Conservation (phyloP, 2,113 vertebrate genomes). For the Mormyrus lacerda region DNA sequence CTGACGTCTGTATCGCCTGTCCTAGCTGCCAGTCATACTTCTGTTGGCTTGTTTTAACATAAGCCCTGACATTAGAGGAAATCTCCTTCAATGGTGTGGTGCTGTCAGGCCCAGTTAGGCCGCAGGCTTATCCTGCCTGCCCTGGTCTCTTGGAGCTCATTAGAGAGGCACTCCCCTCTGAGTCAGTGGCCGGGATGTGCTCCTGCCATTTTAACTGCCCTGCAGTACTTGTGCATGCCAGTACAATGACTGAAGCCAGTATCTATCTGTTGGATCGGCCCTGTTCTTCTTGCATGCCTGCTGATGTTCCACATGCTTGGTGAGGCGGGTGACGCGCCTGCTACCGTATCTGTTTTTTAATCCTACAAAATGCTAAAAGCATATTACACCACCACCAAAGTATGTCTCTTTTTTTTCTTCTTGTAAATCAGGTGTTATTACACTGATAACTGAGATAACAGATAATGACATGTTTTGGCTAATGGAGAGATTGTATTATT, state of each 20-base stretch:
- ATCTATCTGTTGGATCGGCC: background rate
- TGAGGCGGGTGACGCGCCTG: background rate
- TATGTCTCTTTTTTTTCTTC: background rate
- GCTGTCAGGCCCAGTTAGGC: background rate
- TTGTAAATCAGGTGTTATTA: background rate
- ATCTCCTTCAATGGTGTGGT: background rate
- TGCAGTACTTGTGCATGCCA: background rate
- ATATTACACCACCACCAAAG: background rate
- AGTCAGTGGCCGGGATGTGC: background rate
- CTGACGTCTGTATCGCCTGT: background rate
- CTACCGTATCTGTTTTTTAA: background rate
- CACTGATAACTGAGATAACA: background rate
- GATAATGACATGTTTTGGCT: background rate
- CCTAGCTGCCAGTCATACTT: background rate
- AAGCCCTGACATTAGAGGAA: background rate
- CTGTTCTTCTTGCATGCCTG: background rate
- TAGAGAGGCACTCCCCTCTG: background rate
- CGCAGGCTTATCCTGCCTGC: background rate
- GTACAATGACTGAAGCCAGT: background rate
- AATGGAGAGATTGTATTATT: background rate
- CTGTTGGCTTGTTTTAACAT: slow-evolving; percentile 4
- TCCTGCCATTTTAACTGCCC: background rate
- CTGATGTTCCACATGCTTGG: background rate
- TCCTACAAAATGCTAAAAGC: background rate
- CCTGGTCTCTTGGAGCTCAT: background rate